Evolutionary conservation across 2,113 vertebrate species (phyloP).

Genomic region (Verasper variegatus): DNA sequence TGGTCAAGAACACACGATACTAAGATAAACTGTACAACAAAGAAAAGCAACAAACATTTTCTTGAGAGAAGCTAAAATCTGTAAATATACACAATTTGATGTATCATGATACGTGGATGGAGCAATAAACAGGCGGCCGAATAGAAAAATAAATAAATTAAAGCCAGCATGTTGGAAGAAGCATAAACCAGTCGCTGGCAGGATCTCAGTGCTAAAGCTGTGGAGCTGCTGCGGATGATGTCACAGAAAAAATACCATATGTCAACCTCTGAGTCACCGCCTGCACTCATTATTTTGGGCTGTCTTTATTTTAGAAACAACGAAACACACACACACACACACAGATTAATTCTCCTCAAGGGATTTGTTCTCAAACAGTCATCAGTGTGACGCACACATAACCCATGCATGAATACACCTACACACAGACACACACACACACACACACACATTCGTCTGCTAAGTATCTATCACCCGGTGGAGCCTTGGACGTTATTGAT

Average conservation of each 20-base stretch:
- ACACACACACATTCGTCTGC: conserved; percentile 31
- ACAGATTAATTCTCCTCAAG: conserved; percentile 65
- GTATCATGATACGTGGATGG: neutral
- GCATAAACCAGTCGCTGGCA: conserved; percentile 61
- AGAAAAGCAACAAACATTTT: no score
- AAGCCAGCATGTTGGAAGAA: conserved; percentile 39
- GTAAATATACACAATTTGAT: no score
- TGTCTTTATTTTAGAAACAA: conserved; percentile 68
- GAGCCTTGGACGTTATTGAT: conserved; percentile 45
- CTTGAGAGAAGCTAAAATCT: no score
- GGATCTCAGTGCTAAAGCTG: conserved; percentile 53
- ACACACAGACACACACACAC: conserved; percentile 46
- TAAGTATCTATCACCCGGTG: conserved; percentile 37
- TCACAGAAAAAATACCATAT: conserved; percentile 78
- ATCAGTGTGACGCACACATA: conserved; percentile 68
- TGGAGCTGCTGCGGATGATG: conserved; percentile 67
- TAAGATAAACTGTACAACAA: no score
- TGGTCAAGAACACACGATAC: no score
- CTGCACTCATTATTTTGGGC: conserved; percentile 72
- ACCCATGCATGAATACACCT: conserved; percentile 59
- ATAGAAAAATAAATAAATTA: conserved; percentile 11
- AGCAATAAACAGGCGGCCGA: neutral
- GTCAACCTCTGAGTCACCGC: conserved; percentile 76
- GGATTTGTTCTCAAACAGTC: conserved; percentile 71
- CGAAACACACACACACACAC: conserved; percentile 27